A percentile compares a stretch with the other conserved stretches of the same genome.
Evolutionary conservation across 1,140 invertebrate species (phyloP).

Genomic region (Monomorium pharaonis): DNA sequence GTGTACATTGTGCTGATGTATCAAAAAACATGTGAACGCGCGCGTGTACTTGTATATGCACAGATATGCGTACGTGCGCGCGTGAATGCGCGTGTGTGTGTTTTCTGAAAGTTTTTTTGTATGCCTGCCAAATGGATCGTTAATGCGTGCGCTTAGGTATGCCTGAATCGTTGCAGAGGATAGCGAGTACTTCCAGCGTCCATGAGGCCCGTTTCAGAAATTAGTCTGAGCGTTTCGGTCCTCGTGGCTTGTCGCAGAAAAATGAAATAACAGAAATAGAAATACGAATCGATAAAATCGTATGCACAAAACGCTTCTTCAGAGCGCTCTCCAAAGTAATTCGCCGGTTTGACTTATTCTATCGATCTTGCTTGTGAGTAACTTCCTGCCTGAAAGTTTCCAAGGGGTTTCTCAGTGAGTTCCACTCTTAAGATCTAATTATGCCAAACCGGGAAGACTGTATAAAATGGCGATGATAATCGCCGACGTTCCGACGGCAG

Average conservation of each 20-base stretch:
- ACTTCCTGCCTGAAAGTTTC: neutral
- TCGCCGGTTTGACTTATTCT: constrained; percentile 10
- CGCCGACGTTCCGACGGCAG: neutral
- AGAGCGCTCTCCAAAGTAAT: constrained; percentile 17
- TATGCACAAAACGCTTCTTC: constrained; percentile 52
- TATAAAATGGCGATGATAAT: constrained; percentile 27
- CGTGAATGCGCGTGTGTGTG: neutral
- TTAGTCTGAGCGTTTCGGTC: neutral
- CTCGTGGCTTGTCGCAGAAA: neutral
- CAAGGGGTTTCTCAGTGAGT: neutral
- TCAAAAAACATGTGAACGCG: constrained; percentile 28
- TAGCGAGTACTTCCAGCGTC: constrained; percentile 32
- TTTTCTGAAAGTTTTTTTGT: neutral
- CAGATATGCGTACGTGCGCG: neutral
- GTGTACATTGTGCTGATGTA: constrained; percentile 47
- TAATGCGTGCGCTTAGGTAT: constrained; percentile 48
- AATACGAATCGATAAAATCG: constrained; percentile 42
- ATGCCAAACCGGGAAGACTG: neutral
- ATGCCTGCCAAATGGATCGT: constrained; percentile 12
- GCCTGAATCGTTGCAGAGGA: constrained; percentile 40
- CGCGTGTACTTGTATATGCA: neutral
- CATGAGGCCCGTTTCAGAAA: constrained; percentile 15
- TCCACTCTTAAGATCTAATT: neutral
- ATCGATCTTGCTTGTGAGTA: neutral
- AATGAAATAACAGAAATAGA: constrained; percentile 25